Base-by-base conservation (phyloP, 2,797 vertebrate species). In the Acestrorhynchus altus region DNA sequence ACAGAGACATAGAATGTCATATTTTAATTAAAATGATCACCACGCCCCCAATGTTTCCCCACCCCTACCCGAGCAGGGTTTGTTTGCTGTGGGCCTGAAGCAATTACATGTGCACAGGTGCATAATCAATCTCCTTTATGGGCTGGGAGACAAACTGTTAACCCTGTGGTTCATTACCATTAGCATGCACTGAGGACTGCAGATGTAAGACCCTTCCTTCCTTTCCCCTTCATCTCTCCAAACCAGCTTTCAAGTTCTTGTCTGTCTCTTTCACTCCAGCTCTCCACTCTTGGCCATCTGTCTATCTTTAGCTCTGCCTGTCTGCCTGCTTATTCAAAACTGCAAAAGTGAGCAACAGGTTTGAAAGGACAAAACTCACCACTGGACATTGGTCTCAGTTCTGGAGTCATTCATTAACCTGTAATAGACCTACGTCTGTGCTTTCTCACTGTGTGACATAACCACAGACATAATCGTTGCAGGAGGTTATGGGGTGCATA, bases 21-120 rank as follows among this genome's bases (percentile, higher is more conserved):
- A 75, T 82, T 86, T 74, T 86, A 86, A 88, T 88, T 86, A 84
- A 84, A 83, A 70, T 24, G 74, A 80, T 80, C 12, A 35, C 63
- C 42, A 65, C 44, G 64, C 77, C 54, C 40, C 28, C 60, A 22
- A 44, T 72, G 49, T 70, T 81, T 47, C 46, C 24, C 52, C 52
- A 20, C 52, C 4, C 4, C 59, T 79, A 65, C 66, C 52, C 18
- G 54, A 78, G 64, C 35, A 12, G 52, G 72, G 51, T 76, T 76
- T 77, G 76, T 83, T 85, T 84, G 73, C 77, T 71, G 61, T 71
- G 40, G 72, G 74, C 74, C 69, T 57, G 66, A 76, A 42, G 70
- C 74, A 78, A 81, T 80, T 74, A 83, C 59, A 72, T 66, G 18
- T 47, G 44, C 39, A 47, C 59, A 68, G 18, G 57, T 69, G 44